Conservation (phyloP, 2,797 vertebrate genomes). For the Catamblyrhynchus diadema region DNA sequence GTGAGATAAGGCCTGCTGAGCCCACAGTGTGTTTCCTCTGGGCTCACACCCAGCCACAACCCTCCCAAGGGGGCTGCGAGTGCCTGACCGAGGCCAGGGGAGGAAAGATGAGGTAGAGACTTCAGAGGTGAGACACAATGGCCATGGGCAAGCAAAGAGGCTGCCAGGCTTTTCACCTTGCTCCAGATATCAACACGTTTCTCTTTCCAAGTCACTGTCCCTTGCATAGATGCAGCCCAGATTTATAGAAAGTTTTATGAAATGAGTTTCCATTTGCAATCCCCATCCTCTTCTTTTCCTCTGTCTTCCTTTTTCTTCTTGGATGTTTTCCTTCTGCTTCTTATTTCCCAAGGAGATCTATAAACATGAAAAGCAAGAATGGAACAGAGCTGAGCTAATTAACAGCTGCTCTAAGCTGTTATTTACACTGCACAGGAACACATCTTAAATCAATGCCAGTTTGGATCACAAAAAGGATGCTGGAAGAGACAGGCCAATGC, state of each 20-base stretch:
- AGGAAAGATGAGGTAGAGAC: fast-evolving
- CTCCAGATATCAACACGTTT: background rate
- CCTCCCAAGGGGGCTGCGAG: fast-evolving
- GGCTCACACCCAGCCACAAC: background rate
- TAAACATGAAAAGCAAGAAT: background rate
- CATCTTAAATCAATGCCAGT: background rate
- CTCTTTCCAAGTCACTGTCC: background rate
- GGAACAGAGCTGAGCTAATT: background rate
- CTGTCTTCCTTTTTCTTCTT: constrained; percentile 19
- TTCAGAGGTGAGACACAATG: background rate
- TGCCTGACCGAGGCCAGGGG: fast-evolving
- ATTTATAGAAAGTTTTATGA: background rate
- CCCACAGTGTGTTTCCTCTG: background rate
- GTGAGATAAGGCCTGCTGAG: background rate
- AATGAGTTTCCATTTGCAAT: constrained; percentile 10
- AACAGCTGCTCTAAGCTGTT: constrained; percentile 10
- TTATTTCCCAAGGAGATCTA: background rate
- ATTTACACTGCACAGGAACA: background rate
- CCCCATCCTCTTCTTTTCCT: background rate
- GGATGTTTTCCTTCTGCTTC: constrained; percentile 22
- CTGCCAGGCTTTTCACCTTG: background rate
- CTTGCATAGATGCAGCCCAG: background rate
- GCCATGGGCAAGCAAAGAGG: background rate
- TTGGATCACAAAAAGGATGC: background rate
- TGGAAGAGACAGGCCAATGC: background rate